Percentiles rank a stretch among this genome's conserved stretches.
Conservation (phyloP, 2,888 invertebrate genomes). For the Vesta saturnalis region DNA sequence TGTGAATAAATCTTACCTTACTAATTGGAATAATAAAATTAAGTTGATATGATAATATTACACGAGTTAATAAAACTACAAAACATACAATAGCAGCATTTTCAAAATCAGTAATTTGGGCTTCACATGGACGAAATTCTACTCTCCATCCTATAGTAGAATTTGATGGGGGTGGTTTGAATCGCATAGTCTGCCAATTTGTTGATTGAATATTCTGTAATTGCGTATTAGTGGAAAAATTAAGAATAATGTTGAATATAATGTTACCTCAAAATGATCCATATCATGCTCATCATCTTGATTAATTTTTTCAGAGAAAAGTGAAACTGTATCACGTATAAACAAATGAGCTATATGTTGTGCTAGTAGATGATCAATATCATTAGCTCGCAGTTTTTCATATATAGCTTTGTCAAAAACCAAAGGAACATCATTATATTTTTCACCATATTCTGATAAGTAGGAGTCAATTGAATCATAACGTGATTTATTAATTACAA, state of each 20-base stretch:
- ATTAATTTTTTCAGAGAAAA: constrained; percentile 94
- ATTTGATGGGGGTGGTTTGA: constrained; percentile 97
- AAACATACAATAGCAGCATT: constrained; percentile 99
- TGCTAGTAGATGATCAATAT: constrained; percentile 92
- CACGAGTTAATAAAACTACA: constrained; percentile 94
- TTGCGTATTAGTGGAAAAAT: constrained; percentile 19
- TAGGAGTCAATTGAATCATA: constrained; percentile 99
- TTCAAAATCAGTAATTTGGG: constrained; percentile 99
- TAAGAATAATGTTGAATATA: background rate
- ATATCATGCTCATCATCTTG: constrained; percentile 94
- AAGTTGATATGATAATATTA: constrained; percentile 94
- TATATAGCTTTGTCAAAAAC: constrained; percentile 87
- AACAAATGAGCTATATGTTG: constrained; percentile 98
- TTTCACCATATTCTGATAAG: constrained; percentile 86
- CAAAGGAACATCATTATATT: constrained; percentile 94
- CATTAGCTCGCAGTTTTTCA: constrained; percentile 82
- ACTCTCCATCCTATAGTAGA: constrained; percentile 99
- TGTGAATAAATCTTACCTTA: constrained; percentile 66
- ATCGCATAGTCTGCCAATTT: constrained; percentile 99
- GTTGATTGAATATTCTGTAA: constrained; percentile 96
- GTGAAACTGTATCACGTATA: constrained; percentile 94
- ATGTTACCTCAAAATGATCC: constrained; percentile 94
- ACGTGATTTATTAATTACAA: constrained; percentile 90
- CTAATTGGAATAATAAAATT: constrained; percentile 98
- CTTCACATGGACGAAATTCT: constrained; percentile 98